Base-by-base conservation (phyloP, 2,797 vertebrate species). In the Discoglossus pictus region DNA sequence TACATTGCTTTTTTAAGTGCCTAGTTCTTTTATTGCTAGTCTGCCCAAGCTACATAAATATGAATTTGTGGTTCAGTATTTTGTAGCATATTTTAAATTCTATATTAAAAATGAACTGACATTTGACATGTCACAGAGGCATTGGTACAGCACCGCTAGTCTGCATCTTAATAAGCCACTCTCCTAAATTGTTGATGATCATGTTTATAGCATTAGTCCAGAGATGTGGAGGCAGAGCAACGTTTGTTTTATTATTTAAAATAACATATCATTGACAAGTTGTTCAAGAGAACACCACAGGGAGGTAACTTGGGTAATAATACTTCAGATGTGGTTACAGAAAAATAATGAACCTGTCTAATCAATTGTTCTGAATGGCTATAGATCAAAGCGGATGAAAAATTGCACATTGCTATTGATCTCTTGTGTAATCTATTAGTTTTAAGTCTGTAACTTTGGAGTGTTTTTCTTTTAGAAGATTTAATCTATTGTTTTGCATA, bases 291-390 rank as follows among this genome's bases (percentile, higher is more conserved):
- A 73, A 73, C 55, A 63, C 23, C 8, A 24, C 16, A 72, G 78
- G 40, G 74, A 77, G 34, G 3, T 46, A 56, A 55, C 58, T 61
- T 47, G 61, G 75, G 27, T 15, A 70, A 61, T 50, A 68, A 62
- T 63, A 55, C 60, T n/a, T 60, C 59, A 61, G 50, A 38, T 67
- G 64, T 68, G 75, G 58, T 65, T 75, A 43, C 70, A 79, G 78
- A 73, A 38, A 68, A 71, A 48, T 77, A 84, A 80, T 65, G 73
- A 79, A 74, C 8, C 12, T 38, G 46, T 61, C 61, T 66, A 80
- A 75, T 63, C 70, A 70, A 68, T 61, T 55, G 21, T 60, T 78
- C 65, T 74, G 70, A 82, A 76, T 55, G 40, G 61, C 50, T 70
- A 23, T 44, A 61, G 68, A 35, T 80, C 71, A 74, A 27, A 31